A percentile compares a stretch with the other conserved stretches of the same genome.
phyloP scores from a whole-genome alignment of 2,888 invertebrate species.

The Stratiomys singularior region DNA sequence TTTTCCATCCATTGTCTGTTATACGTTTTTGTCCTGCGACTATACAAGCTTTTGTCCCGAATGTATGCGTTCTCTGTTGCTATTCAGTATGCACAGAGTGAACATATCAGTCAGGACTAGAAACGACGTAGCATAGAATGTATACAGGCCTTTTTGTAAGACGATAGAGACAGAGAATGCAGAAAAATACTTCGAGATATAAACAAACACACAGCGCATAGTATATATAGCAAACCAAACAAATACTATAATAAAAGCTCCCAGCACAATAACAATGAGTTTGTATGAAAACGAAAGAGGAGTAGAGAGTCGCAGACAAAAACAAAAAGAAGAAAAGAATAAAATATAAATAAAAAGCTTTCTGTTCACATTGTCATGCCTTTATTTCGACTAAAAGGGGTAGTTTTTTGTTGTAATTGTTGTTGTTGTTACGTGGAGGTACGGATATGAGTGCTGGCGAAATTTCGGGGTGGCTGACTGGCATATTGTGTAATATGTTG shows the following conservation, averaged over 20 bases:
- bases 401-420: conserved; percentile 32
- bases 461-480: conserved; percentile 27
- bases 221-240: conserved; percentile 11
- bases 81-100: conserved; percentile 15
- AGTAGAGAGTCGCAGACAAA: conserved; percentile 3
- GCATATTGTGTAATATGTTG: conserved; percentile 42
- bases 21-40: conserved; percentile 33
- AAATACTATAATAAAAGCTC: conserved; percentile 17
- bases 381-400: conserved; percentile 38
- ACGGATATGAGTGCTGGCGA: background rate
- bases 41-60: conserved; percentile 24
- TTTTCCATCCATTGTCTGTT: conserved; percentile 38
- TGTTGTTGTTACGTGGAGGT: background rate
- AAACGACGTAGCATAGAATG: conserved; percentile 18
- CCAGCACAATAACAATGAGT: background rate
- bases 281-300: background rate
- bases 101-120: conserved; percentile 23
- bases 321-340: conserved; percentile 2
- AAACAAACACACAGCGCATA: too few species aligned
- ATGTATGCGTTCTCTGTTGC: conserved; percentile 33
- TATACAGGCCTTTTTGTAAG: conserved; percentile 5
- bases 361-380: conserved; percentile 32
- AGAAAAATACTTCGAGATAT: background rate
- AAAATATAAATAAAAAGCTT: conserved; percentile 43
- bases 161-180: conserved; percentile 33